Conservation (phyloP, 2,888 invertebrate species). For the Netelia melanura region DNA sequence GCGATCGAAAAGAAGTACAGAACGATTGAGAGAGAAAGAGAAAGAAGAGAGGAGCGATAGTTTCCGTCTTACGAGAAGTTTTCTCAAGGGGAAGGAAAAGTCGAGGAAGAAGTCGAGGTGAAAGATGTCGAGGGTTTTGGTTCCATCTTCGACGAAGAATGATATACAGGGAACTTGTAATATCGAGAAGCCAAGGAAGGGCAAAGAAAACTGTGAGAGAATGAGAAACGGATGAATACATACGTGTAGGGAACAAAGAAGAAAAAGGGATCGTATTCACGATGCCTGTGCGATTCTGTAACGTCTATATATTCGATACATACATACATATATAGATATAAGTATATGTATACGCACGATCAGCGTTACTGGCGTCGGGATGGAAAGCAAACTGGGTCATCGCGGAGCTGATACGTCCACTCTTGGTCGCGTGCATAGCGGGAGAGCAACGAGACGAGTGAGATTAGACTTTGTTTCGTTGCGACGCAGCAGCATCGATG, state of each 20-base stretch:
- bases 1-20: background rate
- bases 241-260: background rate
- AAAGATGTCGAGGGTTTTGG: conserved; percentile 75
- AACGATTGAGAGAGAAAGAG: conserved; percentile 9
- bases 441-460: conserved; percentile 44
- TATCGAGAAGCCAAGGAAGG: conserved; percentile 21
- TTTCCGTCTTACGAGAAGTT: conserved; percentile 53
- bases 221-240: conserved; percentile 25
- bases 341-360: conserved; percentile 12
- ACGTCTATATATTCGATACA: background rate
- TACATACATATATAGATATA: conserved; percentile 4
- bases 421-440: conserved; percentile 52
- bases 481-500: conserved; percentile 39
- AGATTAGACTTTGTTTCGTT: conserved; percentile 67
- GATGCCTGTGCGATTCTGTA: conserved; percentile 12
- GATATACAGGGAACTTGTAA: conserved; percentile 38
- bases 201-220: conserved; percentile 15
- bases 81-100: conserved; percentile 44
- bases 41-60: background rate
- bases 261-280: conserved; percentile 37
- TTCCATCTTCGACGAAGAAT: conserved; percentile 53
- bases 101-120: conserved; percentile 72
- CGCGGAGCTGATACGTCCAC: conserved; percentile 57
- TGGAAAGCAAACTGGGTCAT: conserved; percentile 66
- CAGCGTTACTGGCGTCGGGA: conserved; percentile 39